These are phyloP conservation scores for Ranitomeya imitator DNA, from an alignment of 2,113 vertebrate genomes.

Conservation along the genomic window DNA sequence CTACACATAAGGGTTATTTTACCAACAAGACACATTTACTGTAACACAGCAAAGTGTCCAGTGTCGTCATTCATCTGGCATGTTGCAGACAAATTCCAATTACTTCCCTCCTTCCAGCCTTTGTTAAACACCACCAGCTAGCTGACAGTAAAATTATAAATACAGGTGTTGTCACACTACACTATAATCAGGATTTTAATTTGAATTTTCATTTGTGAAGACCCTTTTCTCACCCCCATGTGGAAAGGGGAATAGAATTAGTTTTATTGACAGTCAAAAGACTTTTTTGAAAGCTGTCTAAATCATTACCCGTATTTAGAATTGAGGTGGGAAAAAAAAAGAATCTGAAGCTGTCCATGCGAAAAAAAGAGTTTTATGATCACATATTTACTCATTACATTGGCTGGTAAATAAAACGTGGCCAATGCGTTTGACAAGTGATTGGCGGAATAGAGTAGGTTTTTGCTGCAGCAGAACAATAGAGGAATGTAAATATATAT, in stretches of 20 bases:
- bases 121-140: constrained; percentile 85
- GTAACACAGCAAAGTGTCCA: constrained; percentile 71
- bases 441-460: constrained; percentile 75
- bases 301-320: constrained; percentile 84
- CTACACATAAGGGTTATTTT: constrained; percentile 74
- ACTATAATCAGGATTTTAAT: constrained; percentile 89
- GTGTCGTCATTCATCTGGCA: constrained; percentile 80
- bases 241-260: constrained; percentile 86
- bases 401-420: constrained; percentile 81
- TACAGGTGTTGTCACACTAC: constrained; percentile 88
- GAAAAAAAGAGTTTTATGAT: constrained; percentile 83
- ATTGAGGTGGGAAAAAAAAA: constrained; percentile 57
- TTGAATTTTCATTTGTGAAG: constrained; percentile 87
- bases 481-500: constrained; percentile 80
- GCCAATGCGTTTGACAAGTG: constrained; percentile 79
- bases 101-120: constrained; percentile 82
- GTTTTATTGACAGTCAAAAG: constrained; percentile 88
- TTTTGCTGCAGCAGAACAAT: constrained; percentile 80
- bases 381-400: constrained; percentile 84
- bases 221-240: constrained; percentile 68
- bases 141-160: constrained; percentile 90
- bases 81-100: constrained; percentile 86
- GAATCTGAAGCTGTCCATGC: constrained; percentile 78
- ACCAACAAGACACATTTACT: constrained; percentile 77
- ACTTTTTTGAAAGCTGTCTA: constrained; percentile 83